These are phyloP conservation scores for Phocides pigmalion DNA, from an alignment of 1,140 invertebrate species.

Conservation along the genomic window DNA sequence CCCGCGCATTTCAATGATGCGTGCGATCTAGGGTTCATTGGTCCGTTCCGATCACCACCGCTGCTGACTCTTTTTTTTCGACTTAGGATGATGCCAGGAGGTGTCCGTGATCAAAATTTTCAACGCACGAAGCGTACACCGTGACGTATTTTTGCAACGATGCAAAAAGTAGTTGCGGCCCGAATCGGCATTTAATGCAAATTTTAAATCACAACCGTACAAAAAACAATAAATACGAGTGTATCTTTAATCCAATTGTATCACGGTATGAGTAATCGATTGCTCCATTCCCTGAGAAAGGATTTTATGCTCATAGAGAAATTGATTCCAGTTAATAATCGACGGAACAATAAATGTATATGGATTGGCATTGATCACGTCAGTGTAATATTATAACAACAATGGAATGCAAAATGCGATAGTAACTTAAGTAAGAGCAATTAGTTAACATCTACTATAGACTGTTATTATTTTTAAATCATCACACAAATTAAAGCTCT, in stretches of 20 bases:
- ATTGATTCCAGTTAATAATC: conserved; percentile 47
- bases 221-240: conserved; percentile 43
- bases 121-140: conserved; percentile 64
- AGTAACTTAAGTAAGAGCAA: conserved; percentile 55
- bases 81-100: conserved; percentile 47
- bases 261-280: conserved; percentile 61
- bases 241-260: conserved; percentile 53
- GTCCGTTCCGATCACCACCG: conserved; percentile 55
- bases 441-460: conserved; percentile 50
- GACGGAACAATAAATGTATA: conserved; percentile 32
- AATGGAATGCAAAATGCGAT: conserved; percentile 35
- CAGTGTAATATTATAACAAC: conserved; percentile 36
- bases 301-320: conserved; percentile 44
- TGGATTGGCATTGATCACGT: conserved; percentile 41
- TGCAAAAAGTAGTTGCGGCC: conserved; percentile 60
- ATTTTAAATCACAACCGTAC: conserved; percentile 44
- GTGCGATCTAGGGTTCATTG: conserved; percentile 73
- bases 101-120: conserved; percentile 72
- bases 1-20: conserved; percentile 75
- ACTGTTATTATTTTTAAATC: conserved; percentile 54
- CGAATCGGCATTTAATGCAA: conserved; percentile 60
- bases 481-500: conserved; percentile 45
- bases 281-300: conserved; percentile 48
- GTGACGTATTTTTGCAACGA: conserved; percentile 68
- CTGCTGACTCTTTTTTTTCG: conserved; percentile 54